Base-by-base conservation (phyloP, 2,888 invertebrate species). In the Netelia virgata region DNA sequence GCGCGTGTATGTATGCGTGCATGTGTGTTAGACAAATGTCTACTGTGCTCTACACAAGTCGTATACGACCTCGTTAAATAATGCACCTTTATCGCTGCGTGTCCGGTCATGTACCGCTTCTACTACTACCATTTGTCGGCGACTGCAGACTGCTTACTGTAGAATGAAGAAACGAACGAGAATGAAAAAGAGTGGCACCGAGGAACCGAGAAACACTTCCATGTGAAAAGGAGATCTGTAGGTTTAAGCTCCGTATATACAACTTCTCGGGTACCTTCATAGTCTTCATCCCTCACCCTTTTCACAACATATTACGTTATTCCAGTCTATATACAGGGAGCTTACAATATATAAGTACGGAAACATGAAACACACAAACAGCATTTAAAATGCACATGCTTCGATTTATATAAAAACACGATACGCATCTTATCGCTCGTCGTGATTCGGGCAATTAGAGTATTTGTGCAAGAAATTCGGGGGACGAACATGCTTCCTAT, bases 1-100 rank as follows among this genome's bases (percentile, higher is more conserved):
- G n/a, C 16, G 18, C 20, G 23, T 55, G 20, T 50, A 36, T 41
- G 8, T 9, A 14, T 18, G 18, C n/a, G 61, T 28, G 1, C 61
- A 11, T 61, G 28, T 59, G 47, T 28, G 9, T 43, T 55, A 8
- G 23, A 68, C 28, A 41, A 16, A 61, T 50, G 20, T 61, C 59
- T 76, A 64, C 41, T 64, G 41, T 79, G 69, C 80, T 80, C 75
- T 63, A 79, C 86, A 86, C 70, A 84, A 85, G 83, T 79, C 76
- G 80, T 66, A 77, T 69, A 69, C 77, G 3, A 43, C 61, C 82
- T 64, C 70, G 81, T 87, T 91, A 88, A 90, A 91, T 91, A 90
- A 91, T 91, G 90, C 88, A 91, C 85, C 86, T 90, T 90, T 88
- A 89, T 89, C 88, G 87, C 87, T 84, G 88, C 86, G 77, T 82